Conservation (phyloP, 2,888 invertebrate species). For the Cerceris rybyensis region DNA sequence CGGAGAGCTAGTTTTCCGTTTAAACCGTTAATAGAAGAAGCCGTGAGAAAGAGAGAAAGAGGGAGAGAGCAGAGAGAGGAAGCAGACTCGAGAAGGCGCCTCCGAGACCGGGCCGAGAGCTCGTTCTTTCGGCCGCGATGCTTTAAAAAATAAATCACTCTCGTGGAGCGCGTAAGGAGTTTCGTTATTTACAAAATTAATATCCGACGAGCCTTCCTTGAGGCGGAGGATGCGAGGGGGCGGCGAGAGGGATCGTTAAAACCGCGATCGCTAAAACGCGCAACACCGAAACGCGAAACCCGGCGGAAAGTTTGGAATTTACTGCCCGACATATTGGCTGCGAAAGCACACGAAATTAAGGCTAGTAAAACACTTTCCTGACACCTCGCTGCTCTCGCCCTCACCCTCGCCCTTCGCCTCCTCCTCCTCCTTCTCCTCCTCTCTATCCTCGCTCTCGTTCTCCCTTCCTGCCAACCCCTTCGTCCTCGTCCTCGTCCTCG, state of each 20-base stretch:
- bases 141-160: not conserved
- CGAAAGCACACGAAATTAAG: conserved; percentile 80
- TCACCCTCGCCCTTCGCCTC: conserved; percentile 11
- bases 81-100: not conserved
- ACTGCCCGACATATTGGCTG: conserved; percentile 80
- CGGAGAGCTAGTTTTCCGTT: conserved; percentile 6
- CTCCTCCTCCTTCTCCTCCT: conserved; percentile 10
- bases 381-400: conserved; percentile 62
- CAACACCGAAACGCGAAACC: conserved; percentile 67
- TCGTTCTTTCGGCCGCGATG: not conserved
- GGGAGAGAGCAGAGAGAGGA: not conserved
- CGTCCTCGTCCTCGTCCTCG: not conserved
- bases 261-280: conserved; percentile 70
- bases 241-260: conserved; percentile 62
- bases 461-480: conserved; percentile 11
- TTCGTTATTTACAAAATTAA: conserved; percentile 75
- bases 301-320: conserved; percentile 78
- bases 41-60: too few relatives aligned
- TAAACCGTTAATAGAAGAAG: not conserved
- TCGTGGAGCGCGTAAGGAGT: conserved; percentile 2
- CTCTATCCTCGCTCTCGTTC: conserved; percentile 13
- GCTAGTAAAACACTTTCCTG: conserved; percentile 80
- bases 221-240: conserved; percentile 37
- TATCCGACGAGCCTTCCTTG: conserved; percentile 66
- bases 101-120: not conserved